Percentiles rank a stretch among this genome's conserved stretches.
Evolutionary conservation across 2,888 invertebrate genomes (phyloP).

Genomic region (Agrilus biguttatus): DNA sequence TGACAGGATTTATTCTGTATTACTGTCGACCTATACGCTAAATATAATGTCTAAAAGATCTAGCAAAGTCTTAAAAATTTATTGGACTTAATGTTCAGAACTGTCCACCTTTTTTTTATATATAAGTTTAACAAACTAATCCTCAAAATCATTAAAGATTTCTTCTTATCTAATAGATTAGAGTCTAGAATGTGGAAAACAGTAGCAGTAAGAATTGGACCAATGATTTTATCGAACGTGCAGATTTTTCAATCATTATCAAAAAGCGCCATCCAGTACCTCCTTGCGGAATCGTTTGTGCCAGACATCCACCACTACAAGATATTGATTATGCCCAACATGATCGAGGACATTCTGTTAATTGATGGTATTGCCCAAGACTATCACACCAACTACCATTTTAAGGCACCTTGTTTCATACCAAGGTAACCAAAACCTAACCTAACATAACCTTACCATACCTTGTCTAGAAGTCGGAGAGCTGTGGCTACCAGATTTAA

Average conservation of each 20-base stretch:
- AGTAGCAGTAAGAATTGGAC: slow-evolving; percentile 39
- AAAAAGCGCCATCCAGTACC: slow-evolving; percentile 37
- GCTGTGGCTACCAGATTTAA: too few species aligned
- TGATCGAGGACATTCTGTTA: slow-evolving; percentile 42
- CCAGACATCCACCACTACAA: slow-evolving; percentile 37
- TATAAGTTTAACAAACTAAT: too few species aligned
- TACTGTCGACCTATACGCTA: too few species aligned
- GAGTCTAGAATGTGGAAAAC: slow-evolving; percentile 47
- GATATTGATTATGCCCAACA: slow-evolving; percentile 34
- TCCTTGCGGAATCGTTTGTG: slow-evolving; percentile 41
- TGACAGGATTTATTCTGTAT: too few species aligned
- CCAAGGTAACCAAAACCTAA: slow-evolving; percentile 32
- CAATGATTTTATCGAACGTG: slow-evolving; percentile 37
- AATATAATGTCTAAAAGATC: too few species aligned
- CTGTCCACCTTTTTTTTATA: too few species aligned
- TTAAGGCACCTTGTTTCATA: slow-evolving; percentile 41
- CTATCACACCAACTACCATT: slow-evolving; percentile 36
- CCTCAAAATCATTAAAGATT: too few species aligned
- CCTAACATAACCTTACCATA: slow-evolving; percentile 32
- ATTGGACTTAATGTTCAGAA: too few species aligned
- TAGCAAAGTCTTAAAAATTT: too few species aligned
- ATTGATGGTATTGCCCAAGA: slow-evolving; percentile 42
- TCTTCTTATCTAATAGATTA: slow-evolving; percentile 24
- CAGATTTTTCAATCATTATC: slow-evolving; percentile 41
- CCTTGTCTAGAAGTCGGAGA: too few species aligned